phyloP scores from a whole-genome alignment of 2,113 vertebrate species.

The Chunga burmeisteri region DNA sequence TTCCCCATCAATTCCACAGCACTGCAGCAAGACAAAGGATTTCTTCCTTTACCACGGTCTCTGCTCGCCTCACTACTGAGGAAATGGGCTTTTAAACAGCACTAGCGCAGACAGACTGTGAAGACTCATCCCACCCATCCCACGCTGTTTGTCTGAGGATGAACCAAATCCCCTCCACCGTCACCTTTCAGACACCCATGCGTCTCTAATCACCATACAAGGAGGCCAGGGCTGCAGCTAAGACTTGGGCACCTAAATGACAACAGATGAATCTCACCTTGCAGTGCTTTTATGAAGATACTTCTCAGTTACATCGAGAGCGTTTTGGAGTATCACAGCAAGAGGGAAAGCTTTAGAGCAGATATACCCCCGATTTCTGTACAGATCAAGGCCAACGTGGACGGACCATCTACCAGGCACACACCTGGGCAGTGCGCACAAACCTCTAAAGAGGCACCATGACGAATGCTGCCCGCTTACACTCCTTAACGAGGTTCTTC shows the following conservation, averaged over 20 bases:
- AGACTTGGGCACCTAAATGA: background rate
- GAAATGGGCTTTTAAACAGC: background rate
- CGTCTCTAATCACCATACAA: rapidly evolving
- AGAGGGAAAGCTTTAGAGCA: background rate
- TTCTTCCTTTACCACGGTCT: background rate
- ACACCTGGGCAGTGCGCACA: no score
- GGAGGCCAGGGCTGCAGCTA: background rate
- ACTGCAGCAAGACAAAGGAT: background rate
- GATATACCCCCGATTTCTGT: background rate
- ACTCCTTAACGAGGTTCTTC: background rate
- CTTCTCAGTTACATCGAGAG: background rate
- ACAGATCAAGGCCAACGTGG: rapidly evolving
- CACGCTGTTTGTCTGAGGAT: rapidly evolving
- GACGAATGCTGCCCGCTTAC: rapidly evolving
- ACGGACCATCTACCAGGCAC: background rate
- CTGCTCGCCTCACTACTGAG: background rate
- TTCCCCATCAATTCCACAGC: rapidly evolving
- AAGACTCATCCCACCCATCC: background rate
- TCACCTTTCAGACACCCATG: background rate
- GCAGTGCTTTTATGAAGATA: background rate
- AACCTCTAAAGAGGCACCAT: background rate
- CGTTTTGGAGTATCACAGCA: rapidly evolving
- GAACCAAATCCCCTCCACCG: background rate
- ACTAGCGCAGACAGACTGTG: background rate
- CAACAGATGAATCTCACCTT: background rate